Evolutionary conservation across 2,888 invertebrate genomes (phyloP).

Genomic region (Gastrophysa polygoni): DNA sequence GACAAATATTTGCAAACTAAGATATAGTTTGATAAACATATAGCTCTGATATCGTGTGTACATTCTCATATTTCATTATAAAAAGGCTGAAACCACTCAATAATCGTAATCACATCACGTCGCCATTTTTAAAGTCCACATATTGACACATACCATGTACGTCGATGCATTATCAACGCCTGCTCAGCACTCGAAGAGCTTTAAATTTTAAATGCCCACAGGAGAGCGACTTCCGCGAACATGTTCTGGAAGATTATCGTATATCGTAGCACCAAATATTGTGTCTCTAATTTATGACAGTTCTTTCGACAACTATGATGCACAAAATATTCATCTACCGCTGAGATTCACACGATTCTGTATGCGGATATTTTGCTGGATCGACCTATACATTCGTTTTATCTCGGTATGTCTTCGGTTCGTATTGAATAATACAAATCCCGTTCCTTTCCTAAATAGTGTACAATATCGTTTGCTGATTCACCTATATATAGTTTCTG

Average conservation of each 20-base stretch:
- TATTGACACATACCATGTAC: constrained; percentile 21
- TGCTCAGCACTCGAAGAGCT: constrained; percentile 12
- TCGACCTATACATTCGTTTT: too few relatives aligned
- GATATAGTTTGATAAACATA: constrained; percentile 35
- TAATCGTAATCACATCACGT: constrained; percentile 22
- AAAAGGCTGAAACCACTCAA: constrained; percentile 33
- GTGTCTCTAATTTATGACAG: neutral
- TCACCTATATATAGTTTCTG: too few relatives aligned
- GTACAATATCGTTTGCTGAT: too few relatives aligned
- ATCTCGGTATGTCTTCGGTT: too few relatives aligned
- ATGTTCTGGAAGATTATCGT: neutral
- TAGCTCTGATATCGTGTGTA: constrained; percentile 31
- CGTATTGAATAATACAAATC: too few relatives aligned
- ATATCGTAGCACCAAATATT: neutral
- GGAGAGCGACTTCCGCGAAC: constrained; percentile 4
- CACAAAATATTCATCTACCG: neutral
- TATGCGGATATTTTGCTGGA: neutral
- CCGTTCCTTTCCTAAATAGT: too few relatives aligned
- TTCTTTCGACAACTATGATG: neutral
- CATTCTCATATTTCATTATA: constrained; percentile 36
- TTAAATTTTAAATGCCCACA: constrained; percentile 14
- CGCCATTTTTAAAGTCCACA: constrained; percentile 34
- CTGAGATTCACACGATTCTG: neutral
- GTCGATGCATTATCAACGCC: neutral
- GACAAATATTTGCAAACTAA: constrained; percentile 39